These are phyloP conservation scores for Pelobates cultripes DNA, from an alignment of 2,797 vertebrate species.

Conservation along the genomic window DNA sequence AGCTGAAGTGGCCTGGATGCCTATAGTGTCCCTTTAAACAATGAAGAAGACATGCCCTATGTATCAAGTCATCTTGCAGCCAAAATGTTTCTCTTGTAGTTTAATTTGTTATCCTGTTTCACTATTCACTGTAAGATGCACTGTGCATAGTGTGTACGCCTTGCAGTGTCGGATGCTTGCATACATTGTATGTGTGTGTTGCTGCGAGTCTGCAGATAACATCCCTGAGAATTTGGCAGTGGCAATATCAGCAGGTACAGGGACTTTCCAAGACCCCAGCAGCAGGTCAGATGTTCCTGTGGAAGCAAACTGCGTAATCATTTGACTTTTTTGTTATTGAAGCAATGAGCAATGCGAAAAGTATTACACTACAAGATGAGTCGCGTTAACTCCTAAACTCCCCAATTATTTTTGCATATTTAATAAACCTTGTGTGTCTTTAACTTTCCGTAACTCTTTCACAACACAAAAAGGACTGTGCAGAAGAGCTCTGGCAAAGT, in stretches of 20 bases:
- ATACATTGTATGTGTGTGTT: not conserved
- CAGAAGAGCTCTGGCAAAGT: too few relatives aligned
- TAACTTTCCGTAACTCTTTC: too few relatives aligned
- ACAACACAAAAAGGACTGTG: too few relatives aligned
- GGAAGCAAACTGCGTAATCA: not conserved
- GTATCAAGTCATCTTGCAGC: too few relatives aligned
- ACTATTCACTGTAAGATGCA: not conserved
- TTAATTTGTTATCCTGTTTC: too few relatives aligned
- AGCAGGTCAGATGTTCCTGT: not conserved
- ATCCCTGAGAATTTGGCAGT: not conserved
- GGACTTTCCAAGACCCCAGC: not conserved
- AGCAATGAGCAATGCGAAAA: not conserved
- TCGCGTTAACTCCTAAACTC: not conserved
- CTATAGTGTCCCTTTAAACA: too few relatives aligned
- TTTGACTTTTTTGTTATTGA: constrained; percentile 2
- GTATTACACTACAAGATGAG: not conserved
- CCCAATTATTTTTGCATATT: not conserved
- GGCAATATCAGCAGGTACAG: not conserved
- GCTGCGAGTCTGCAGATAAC: not conserved
- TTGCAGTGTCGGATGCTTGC: not conserved
- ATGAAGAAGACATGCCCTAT: too few relatives aligned
- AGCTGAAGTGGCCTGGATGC: too few relatives aligned
- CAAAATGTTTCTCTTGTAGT: too few relatives aligned
- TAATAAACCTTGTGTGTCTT: too few relatives aligned
- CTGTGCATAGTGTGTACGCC: not conserved